These are phyloP conservation scores for Papilio machaon DNA, from an alignment of 1,140 invertebrate species.

Conservation along the genomic window DNA sequence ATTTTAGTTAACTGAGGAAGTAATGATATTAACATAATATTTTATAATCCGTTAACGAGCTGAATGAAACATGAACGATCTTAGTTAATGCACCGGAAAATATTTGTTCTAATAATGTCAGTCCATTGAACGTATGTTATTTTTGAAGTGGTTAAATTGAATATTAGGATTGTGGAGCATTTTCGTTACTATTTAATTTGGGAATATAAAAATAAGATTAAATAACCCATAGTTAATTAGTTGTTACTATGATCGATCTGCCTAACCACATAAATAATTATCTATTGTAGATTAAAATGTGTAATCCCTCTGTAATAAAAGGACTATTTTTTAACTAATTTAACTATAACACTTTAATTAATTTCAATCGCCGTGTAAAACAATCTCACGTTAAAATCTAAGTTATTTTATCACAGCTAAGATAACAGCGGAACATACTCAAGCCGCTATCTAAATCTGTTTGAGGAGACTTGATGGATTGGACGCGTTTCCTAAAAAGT, in stretches of 20 bases:
- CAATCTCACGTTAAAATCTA: background rate
- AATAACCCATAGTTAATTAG: too few relatives aligned
- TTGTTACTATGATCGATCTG: background rate
- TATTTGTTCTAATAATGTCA: conserved; percentile 19
- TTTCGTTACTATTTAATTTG: background rate
- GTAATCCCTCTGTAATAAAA: background rate
- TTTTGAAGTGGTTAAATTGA: background rate
- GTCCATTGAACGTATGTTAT: background rate
- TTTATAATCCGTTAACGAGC: conserved; percentile 31
- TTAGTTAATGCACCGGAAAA: conserved; percentile 21
- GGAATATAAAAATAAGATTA: too few relatives aligned
- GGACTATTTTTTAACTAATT: background rate
- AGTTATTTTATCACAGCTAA: conserved; percentile 8
- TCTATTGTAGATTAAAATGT: too few relatives aligned
- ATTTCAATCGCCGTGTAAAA: background rate
- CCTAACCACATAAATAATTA: too few relatives aligned
- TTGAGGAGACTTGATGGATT: conserved; percentile 8
- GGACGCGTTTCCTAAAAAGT: background rate
- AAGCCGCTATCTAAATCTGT: conserved; percentile 11
- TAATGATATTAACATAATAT: conserved; percentile 34
- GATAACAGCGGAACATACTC: background rate
- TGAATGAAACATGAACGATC: conserved; percentile 25
- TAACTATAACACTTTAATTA: background rate
- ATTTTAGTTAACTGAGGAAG: conserved; percentile 14
- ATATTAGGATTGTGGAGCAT: background rate